Conservation (phyloP, 2,113 vertebrate species). For the Ardeotis arabs region DNA sequence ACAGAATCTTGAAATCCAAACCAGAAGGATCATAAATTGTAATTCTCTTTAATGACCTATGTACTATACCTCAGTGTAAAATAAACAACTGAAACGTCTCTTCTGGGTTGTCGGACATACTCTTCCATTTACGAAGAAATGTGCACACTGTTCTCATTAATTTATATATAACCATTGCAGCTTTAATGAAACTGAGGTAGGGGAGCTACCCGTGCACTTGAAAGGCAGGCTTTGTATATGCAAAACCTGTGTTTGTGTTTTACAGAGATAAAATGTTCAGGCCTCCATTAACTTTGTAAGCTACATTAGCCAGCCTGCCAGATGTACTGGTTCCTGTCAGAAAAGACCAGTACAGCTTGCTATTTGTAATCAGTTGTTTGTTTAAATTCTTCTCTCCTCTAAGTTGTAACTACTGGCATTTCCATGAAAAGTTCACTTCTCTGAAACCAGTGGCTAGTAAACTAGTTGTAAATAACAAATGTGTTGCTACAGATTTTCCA, state of each 20-base stretch:
- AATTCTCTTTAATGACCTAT: conserved; percentile 38
- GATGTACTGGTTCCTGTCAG: not conserved
- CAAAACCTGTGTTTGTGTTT: not conserved
- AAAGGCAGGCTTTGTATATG: not conserved
- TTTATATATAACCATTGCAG: not conserved
- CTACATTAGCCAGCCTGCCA: not conserved
- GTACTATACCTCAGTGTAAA: conserved; percentile 41
- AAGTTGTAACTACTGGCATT: not conserved
- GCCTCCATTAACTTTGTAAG: not conserved
- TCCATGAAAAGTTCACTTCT: not conserved
- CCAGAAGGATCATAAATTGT: conserved; percentile 50
- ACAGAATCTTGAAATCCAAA: conserved; percentile 46
- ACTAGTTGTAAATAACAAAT: not conserved
- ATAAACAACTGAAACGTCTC: not conserved
- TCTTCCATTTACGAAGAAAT: not conserved
- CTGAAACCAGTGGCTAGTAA: not conserved
- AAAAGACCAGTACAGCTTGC: not conserved
- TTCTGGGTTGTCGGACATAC: not conserved
- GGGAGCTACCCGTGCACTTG: not conserved
- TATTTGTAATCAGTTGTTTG: not conserved
- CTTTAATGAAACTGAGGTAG: not conserved
- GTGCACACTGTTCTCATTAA: not conserved
- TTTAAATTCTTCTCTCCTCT: not conserved
- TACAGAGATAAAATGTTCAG: not conserved
- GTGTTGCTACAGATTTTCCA: not conserved